Base-by-base conservation (phyloP, 2,113 vertebrate species). In the Glareola pratincola region DNA sequence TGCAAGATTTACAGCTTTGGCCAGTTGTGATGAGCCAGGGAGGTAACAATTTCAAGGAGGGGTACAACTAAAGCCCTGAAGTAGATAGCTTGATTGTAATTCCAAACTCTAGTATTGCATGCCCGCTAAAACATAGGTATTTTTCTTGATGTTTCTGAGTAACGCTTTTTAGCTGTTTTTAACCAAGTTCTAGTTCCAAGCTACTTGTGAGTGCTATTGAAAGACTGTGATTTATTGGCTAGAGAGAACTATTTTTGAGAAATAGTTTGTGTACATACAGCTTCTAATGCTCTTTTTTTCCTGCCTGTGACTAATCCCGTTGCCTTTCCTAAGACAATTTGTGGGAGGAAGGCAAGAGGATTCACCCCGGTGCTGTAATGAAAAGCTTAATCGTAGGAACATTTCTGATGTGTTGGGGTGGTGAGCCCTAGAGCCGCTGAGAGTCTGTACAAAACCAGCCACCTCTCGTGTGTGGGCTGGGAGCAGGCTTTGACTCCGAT, bases 301-400 rank as follows among this genome's bases (percentile, higher is more conserved):
- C 57, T 92, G 69, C 39, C 62, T 90, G 50, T 97, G 89, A 96
- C 80, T 97, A 95, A 96, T 95, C 66, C 74, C 27, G 10, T 85
- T 91, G 74, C 89, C 73, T 94, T 87, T 91, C 57, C 73, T 53
- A 75, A 92, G 91, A 94, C 47, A 96, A 48, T 78, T 85, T 90
- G 94, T 88, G 63, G 91, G 92, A 95, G 81, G 82, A 94, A 84
- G 29, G 48, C 15, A 12, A 90, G 63, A 86, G 82, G 86, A 90
- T 91, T 96, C 80, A 63, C 81, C 87, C 37, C 45, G 63, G 14
- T 17, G 45, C 67, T 79, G 8, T 18, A 81, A 72, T 32, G 84
- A 81, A 92, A 87, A 90, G 29, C 73, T 85, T 34, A 4, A 53
- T 47, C 5, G 4, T 10, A 39, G 75, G 79, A 93, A 48, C n/a